Evolutionary conservation across 2,888 invertebrate genomes (phyloP), one percentile per base, ranked within the genome.

Genomic region (Amphipyra tragopoginis): DNA sequence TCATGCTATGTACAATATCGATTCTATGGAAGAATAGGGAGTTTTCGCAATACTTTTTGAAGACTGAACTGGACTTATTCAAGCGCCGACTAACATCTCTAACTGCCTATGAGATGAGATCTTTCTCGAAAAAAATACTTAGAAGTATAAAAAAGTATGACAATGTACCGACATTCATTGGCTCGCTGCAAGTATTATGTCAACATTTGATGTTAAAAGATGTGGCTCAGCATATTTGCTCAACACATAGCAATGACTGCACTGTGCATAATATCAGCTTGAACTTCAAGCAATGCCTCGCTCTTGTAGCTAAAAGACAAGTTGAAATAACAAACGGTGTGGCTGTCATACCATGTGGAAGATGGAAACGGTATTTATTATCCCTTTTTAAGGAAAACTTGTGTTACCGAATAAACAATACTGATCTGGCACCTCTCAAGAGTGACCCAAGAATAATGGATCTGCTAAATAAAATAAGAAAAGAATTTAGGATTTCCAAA

Each of bases 271-370:
- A 64, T 75, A 84, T 95, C 58, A 72, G 86, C 82, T 89, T 96
- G 45, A 92, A 95, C 68, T 97, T 96, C 79, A 92, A 90, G 63
- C 85, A 95, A 68, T 95, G 96, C 68, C 88, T 95, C 14, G 83
- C 91, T 38, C 89, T 96, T 66, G 86, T 97, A 52, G 90, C 93
- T 21, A 89, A 84, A 61, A 91, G 96, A 72, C 87, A 95, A 79
- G 95, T 96, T 11, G 90, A 93, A 65, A 68, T 97, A 36, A 82
- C 72, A 33, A 85, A 90, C 74, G 97, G 97, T 0, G 80, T 90
- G 49, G 96, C 95, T 6, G 74, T 76, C 7, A 86, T 96, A 66
- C 93, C 95, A 5, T 96, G 96, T 84, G 92, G 93, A 2, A 90
- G 92, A 82, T 96, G 96, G 96, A 95, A 93, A 79, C 80, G 89